Conservation (phyloP, 2,797 vertebrate genomes). For the Melanogrammus aeglefinus region DNA sequence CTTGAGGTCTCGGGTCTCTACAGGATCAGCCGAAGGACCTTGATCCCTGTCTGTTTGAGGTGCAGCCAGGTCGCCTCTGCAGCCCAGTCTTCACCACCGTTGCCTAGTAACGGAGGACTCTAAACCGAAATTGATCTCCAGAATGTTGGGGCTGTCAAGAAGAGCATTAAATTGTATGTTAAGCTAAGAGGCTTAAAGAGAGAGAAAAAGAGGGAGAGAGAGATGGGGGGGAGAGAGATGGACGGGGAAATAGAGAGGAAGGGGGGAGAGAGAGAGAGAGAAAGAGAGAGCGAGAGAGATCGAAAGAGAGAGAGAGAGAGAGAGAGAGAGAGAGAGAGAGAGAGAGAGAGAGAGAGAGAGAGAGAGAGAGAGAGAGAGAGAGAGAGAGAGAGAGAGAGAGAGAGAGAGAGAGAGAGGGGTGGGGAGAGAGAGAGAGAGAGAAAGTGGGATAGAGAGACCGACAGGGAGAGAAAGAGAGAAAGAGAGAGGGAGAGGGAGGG, state of each 20-base stretch:
- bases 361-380: no score
- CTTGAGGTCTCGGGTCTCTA: background rate
- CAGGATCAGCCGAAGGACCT: background rate
- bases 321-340: background rate
- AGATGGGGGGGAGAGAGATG: background rate
- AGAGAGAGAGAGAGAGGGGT: background rate
- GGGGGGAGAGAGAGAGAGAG: no score
- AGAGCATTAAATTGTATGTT: background rate
- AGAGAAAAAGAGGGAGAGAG: background rate
- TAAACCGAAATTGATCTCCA: conserved; percentile 8
- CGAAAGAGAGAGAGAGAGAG: no score
- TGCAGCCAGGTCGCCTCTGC: conserved; percentile 24
- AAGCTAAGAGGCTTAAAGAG: background rate
- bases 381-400: no score
- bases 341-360: no score
- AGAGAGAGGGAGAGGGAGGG: background rate
- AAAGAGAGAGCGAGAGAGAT: no score
- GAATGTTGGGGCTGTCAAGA: conserved; percentile 2
- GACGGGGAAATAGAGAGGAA: background rate
- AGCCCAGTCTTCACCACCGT: conserved; percentile 15
- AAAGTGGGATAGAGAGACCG: background rate
- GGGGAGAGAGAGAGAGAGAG: no score
- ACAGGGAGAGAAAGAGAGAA: background rate
- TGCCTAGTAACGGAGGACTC: conserved; percentile 42
- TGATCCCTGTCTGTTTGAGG: background rate